Conservation (phyloP, 2,113 vertebrate genomes). For the Elephantulus edwardii region DNA sequence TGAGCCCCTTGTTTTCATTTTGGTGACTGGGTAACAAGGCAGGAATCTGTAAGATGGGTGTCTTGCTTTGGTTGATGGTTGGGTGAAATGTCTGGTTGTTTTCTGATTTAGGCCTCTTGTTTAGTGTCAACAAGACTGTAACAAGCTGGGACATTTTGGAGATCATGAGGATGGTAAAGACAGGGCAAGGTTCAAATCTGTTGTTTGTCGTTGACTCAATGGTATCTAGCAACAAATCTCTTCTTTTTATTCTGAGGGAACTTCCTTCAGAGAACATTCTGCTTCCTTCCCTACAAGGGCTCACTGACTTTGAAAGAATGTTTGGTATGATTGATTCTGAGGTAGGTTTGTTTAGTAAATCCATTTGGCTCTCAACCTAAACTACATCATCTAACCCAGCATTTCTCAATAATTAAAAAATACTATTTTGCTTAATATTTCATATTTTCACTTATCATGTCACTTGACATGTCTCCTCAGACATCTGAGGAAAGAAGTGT, state of each 20-base stretch:
- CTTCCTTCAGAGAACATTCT: not conserved
- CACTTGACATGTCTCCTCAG: not conserved
- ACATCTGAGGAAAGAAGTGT: not conserved
- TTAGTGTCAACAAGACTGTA: too few species aligned
- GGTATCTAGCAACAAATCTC: too few species aligned
- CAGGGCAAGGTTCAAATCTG: too few species aligned
- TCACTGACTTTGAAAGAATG: not conserved
- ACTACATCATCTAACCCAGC: not conserved
- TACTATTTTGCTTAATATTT: not conserved
- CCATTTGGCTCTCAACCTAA: not conserved
- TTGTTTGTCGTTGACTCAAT: too few species aligned
- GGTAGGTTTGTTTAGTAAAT: not conserved
- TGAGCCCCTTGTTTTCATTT: too few species aligned
- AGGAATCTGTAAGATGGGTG: too few species aligned
- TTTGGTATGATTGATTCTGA: not conserved
- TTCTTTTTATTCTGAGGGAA: not conserved
- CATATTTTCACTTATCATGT: constrained; percentile 14
- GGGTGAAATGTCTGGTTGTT: too few species aligned
- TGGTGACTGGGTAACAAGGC: too few species aligned
- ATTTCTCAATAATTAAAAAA: not conserved
- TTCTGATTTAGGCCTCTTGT: too few species aligned
- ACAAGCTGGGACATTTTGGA: too few species aligned
- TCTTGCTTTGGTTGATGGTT: too few species aligned
- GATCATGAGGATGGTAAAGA: too few species aligned
- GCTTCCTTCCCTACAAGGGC: not conserved